A percentile compares a stretch with the other conserved stretches of the same genome.
Conservation (phyloP, 2,113 vertebrate genomes). For the Panthera uncia region DNA sequence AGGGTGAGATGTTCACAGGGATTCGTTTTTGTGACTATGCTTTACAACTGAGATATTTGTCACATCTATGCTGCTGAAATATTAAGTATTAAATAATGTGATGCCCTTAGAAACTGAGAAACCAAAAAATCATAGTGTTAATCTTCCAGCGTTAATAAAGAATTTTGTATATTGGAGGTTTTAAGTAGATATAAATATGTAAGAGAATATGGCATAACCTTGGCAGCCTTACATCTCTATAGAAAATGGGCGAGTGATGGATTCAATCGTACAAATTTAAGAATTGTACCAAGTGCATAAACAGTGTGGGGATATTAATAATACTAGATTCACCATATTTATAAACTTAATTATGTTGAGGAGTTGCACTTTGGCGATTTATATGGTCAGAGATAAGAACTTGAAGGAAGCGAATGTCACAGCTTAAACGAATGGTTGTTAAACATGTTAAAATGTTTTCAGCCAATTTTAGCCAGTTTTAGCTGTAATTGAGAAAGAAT, state of each 20-base stretch:
- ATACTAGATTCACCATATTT: background rate
- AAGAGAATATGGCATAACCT: background rate
- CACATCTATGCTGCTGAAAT: background rate
- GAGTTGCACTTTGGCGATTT: background rate
- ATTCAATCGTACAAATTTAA: conserved; percentile 30
- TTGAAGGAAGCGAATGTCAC: background rate
- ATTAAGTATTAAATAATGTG: background rate
- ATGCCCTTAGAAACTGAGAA: background rate
- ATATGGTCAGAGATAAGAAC: background rate
- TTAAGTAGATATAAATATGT: background rate
- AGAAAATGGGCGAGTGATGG: background rate
- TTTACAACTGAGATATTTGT: background rate
- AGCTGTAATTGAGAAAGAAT: background rate
- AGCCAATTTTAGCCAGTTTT: background rate
- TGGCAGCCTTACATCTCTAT: background rate
- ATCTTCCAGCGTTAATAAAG: background rate
- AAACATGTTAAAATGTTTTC: background rate
- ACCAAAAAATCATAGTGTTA: background rate
- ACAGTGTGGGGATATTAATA: background rate
- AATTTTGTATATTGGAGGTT: background rate
- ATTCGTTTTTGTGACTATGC: background rate
- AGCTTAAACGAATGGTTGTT: background rate
- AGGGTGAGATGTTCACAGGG: background rate
- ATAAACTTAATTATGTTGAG: background rate
- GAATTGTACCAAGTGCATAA: conserved; percentile 6